These are phyloP conservation scores for Machimus atricapillus DNA, from an alignment of 2,888 invertebrate genomes.

Conservation along the genomic window DNA sequence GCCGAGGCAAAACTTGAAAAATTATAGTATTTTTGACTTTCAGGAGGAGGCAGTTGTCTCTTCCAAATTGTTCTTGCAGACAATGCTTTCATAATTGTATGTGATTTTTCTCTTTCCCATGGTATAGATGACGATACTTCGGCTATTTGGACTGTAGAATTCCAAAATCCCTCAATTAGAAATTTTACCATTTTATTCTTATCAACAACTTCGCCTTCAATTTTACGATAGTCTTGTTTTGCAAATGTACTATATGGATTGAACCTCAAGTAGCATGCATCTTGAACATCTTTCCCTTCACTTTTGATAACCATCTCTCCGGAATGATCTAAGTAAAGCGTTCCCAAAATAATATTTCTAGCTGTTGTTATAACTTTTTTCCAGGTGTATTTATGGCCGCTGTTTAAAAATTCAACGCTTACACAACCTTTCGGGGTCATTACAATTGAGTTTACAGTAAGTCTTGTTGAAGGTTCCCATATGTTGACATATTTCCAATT, in stretches of 20 bases:
- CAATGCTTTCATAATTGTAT: not conserved
- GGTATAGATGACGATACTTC: conserved; percentile 70
- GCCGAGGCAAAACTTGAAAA: conserved; percentile 92
- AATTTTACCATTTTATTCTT: conserved; percentile 72
- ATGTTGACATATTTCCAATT: conserved; percentile 95
- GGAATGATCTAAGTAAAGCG: conserved; percentile 96
- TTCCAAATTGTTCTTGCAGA: conserved; percentile 74
- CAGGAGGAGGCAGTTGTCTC: conserved; percentile 69
- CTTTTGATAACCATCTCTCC: conserved; percentile 96
- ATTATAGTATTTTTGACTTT: conserved; percentile 76
- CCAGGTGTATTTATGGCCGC: conserved; percentile 90
- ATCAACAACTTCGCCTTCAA: conserved; percentile 76
- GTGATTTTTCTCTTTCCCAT: not conserved
- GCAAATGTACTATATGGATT: conserved; percentile 96
- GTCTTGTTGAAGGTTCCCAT: conserved; percentile 96
- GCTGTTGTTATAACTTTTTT: conserved; percentile 94
- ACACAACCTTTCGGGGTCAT: conserved; percentile 74
- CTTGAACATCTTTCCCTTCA: conserved; percentile 72
- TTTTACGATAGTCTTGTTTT: conserved; percentile 87
- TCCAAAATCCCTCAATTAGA: conserved; percentile 85
- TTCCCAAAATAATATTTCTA: conserved; percentile 97
- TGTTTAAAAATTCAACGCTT: conserved; percentile 68
- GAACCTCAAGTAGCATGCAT: conserved; percentile 93
- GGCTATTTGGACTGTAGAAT: conserved; percentile 88
- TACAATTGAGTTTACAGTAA: conserved; percentile 93